A percentile compares a stretch with the other conserved stretches of the same genome.
Conservation (phyloP, 2,113 vertebrate species). For the Phylloscopus whistleri region DNA sequence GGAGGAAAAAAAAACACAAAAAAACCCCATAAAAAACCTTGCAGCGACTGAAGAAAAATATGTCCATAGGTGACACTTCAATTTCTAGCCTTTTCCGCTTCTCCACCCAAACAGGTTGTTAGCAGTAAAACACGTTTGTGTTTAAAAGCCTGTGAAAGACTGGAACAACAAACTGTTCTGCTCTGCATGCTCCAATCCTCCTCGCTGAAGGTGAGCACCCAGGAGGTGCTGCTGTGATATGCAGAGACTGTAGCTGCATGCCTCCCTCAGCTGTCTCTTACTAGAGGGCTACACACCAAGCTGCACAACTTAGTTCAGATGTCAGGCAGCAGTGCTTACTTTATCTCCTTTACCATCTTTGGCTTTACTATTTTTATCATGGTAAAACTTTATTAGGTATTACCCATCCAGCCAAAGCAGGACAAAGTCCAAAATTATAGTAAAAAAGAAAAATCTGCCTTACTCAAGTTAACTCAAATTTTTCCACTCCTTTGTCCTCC, state of each 20-base stretch:
- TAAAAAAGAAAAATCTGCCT: neutral
- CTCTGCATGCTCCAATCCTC: neutral
- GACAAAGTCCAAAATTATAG: neutral
- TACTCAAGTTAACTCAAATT: neutral
- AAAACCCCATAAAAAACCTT: neutral
- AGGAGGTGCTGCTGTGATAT: neutral
- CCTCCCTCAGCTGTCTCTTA: neutral
- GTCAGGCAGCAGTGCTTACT: neutral
- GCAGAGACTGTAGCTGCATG: rapidly evolving
- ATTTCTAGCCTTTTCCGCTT: constrained; percentile 13
- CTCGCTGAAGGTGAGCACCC: neutral
- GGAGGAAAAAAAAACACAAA: neutral
- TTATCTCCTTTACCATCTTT: neutral
- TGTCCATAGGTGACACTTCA: neutral
- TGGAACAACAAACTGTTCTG: neutral
- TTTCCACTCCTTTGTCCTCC: neutral
- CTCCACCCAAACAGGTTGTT: neutral
- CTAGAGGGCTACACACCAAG: neutral
- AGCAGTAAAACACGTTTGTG: neutral
- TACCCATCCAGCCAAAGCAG: neutral
- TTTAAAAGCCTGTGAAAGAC: constrained; percentile 37
- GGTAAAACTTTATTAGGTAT: neutral
- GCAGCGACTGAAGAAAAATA: neutral
- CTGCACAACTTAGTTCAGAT: neutral
- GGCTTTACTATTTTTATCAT: neutral